Evolutionary conservation across 2,797 vertebrate species (phyloP).

Genomic region (Heterohyrax brucei): DNA sequence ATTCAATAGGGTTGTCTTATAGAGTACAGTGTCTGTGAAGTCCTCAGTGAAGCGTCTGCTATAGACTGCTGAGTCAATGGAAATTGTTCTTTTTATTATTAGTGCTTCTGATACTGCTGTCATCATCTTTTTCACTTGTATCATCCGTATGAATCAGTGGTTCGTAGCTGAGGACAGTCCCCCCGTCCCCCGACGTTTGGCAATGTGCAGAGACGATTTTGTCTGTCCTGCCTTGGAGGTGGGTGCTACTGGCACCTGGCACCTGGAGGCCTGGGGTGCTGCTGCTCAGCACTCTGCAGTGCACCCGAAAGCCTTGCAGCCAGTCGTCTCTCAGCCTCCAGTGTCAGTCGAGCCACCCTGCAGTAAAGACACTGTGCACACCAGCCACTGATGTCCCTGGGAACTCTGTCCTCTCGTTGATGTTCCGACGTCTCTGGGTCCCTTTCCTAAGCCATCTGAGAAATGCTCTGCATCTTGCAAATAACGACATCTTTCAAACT

Average conservation of each 20-base stretch:
- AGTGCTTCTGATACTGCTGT: neutral
- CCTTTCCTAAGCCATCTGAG: conserved; percentile 32
- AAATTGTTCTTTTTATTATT: neutral
- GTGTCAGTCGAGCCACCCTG: neutral
- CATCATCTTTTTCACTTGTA: neutral
- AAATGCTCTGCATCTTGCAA: conserved; percentile 44
- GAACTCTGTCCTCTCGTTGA: neutral
- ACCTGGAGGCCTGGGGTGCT: neutral
- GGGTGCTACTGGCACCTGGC: neutral
- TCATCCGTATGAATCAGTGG: neutral
- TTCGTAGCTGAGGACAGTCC: neutral
- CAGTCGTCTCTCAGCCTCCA: neutral
- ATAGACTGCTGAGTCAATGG: neutral
- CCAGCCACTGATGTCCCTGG: neutral
- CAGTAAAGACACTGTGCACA: neutral
- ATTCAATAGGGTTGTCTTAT: neutral
- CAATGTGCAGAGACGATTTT: neutral
- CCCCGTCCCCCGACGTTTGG: neutral
- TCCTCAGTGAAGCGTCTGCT: neutral
- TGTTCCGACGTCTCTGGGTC: neutral
- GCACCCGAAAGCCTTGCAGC: neutral
- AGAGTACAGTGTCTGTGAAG: neutral
- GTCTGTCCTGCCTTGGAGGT: neutral
- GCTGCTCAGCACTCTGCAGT: neutral
- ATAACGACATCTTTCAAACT: conserved; percentile 7